Percentiles rank a stretch among this genome's conserved stretches.
These are phyloP conservation scores for Otocyon megalotis DNA, from an alignment of 2,113 vertebrate genomes.

Conservation along the genomic window DNA sequence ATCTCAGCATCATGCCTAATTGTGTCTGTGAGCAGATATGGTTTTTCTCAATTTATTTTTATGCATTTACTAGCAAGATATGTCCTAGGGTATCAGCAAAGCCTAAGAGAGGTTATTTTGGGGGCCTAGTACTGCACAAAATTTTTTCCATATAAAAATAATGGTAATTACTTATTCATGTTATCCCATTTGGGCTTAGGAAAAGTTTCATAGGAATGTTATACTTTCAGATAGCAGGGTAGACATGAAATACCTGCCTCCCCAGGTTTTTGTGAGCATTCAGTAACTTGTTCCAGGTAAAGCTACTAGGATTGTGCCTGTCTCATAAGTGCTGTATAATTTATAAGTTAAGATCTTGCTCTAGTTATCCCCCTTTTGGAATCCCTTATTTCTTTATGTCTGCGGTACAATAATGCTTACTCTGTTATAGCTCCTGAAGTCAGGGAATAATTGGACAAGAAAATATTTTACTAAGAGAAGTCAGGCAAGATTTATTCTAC, in stretches of 20 bases:
- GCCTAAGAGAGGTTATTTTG: background rate
- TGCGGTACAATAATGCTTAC: background rate
- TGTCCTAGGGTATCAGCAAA: background rate
- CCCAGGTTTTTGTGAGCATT: background rate
- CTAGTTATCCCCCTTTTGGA: background rate
- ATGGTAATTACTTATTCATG: background rate
- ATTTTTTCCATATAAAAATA: background rate
- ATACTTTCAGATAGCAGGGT: background rate
- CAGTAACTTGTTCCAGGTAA: slow-evolving; percentile 17
- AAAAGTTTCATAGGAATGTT: background rate
- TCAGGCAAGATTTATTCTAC: background rate
- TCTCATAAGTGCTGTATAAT: background rate
- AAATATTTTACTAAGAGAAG: background rate
- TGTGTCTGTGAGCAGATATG: background rate
- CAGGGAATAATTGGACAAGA: background rate
- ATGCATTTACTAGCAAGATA: background rate
- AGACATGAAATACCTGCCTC: background rate
- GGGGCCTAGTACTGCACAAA: background rate
- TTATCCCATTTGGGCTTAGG: background rate
- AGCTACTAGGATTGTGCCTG: background rate
- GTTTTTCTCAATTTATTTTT: background rate
- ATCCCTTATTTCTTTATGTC: background rate
- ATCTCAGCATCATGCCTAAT: background rate
- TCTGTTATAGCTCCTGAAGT: background rate
- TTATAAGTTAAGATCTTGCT: slow-evolving; percentile 31